These are phyloP conservation scores for human (Homo sapiens) DNA, from an alignment of 2,113 vertebrate genomes.

Conservation along the genomic window DNA sequence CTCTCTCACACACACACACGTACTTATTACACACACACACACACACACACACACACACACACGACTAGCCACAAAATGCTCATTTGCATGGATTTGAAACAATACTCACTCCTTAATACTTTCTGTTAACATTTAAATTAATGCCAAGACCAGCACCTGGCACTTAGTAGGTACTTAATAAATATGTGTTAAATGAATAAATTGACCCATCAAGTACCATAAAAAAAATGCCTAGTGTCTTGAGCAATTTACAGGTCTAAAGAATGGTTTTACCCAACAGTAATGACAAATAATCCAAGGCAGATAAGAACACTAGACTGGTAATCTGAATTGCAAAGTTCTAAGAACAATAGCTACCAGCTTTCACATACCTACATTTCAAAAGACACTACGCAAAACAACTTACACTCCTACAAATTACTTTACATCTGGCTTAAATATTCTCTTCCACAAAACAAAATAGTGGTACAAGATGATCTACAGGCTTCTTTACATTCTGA, in stretches of 20 bases:
- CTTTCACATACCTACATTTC: background rate
- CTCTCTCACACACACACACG: background rate
- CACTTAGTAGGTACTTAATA: background rate
- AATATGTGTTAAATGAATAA: constrained; percentile 18
- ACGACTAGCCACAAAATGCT: background rate
- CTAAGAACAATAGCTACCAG: background rate
- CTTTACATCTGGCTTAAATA: constrained; percentile 35
- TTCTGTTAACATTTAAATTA: constrained; percentile 34
- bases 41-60: background rate
- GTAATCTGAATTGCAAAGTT: background rate
- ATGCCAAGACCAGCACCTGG: background rate
- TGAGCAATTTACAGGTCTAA: background rate
- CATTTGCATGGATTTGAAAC: background rate
- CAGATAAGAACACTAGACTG: background rate
- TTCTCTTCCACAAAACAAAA: constrained; percentile 18
- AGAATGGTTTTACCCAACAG: background rate
- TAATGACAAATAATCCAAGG: background rate
- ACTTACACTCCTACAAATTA: background rate
- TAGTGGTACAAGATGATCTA: background rate
- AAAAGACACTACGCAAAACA: background rate
- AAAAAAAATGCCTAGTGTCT: background rate
- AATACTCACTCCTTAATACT: background rate
- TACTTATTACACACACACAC: background rate
- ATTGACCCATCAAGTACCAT: background rate
- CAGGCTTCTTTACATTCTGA: constrained; percentile 14